Base-by-base conservation (phyloP, 2,113 vertebrate species). In the Mionectes macconnelli region DNA sequence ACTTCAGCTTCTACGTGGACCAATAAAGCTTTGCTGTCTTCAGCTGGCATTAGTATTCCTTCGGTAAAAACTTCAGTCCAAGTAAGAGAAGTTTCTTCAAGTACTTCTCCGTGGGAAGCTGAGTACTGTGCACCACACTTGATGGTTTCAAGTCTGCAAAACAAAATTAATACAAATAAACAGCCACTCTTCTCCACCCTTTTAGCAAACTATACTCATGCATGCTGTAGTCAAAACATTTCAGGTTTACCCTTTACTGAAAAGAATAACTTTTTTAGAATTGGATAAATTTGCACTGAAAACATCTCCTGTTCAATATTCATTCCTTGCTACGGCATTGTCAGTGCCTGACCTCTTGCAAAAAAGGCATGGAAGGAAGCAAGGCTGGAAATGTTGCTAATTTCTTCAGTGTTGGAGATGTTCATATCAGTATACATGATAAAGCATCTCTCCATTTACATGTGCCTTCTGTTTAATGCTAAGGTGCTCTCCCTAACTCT, bases 41-140 rank as follows among this genome's bases (percentile, higher is more conserved):
- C 91, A 72, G 15, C 80, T n/a, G 82, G 31, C 40, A 37, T 63
- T 81, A 83, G 42, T 66, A 53, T 89, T 93, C 85, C 94, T 90
- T 92, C 1, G 0, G 85, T 80, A 82, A 94, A 80, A 78, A 37
- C 59, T 59, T 73, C 74, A 47, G 12, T 6, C 27, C 44, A 52
- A 76, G 91, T 35, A 63, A 60, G 39, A 95, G 84, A 93, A 93
- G 69, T 74, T 96, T 47, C 62, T 93, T 44, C 84, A 78, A 92
- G 52, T 89, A 66, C 33, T 92, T 89, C 79, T 93, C 47, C 39
- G 12, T 7, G 82, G 72, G 94, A 85, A 96, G 75, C 81, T 2
- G 63, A 69, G 21, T 66, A 77, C 31, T n/a, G 20, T 40, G 35
- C 69, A 76, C 83, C 30, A 37, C 42, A 86, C 57, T 87, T 14